Percentiles rank a stretch among this genome's conserved stretches.
Evolutionary conservation across 1,140 invertebrate species (phyloP).

Genomic region (Periplaneta americana): DNA sequence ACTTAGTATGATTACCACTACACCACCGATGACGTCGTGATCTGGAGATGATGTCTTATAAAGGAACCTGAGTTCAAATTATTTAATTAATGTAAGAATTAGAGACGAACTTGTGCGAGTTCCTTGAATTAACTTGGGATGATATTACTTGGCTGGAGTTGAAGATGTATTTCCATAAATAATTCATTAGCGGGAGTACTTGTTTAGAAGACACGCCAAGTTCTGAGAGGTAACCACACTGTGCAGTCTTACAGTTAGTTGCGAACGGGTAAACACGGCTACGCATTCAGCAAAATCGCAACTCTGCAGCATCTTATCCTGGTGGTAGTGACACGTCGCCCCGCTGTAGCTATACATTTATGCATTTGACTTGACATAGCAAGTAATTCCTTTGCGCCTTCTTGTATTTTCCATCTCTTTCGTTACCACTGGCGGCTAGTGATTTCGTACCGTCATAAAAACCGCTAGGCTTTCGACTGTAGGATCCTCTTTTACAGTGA

Average conservation of each 20-base stretch:
- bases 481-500: no score
- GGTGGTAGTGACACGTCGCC: background rate
- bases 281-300: background rate
- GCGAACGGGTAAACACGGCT: background rate
- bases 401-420: background rate
- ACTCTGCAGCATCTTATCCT: background rate
- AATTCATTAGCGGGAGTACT: background rate
- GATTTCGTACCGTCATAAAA: no score
- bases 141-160: no score
- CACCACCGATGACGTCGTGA: no score
- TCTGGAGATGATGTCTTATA: no score
- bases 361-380: background rate
- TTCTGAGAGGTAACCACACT: background rate
- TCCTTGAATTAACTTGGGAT: no score
- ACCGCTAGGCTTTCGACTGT: no score
- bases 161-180: background rate
- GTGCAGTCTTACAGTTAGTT: background rate
- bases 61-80: no score
- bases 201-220: background rate
- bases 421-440: background rate
- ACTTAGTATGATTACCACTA: no score
- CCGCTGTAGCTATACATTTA: background rate
- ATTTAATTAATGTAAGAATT: no score
- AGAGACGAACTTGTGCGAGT: no score
- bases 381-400: background rate